phyloP scores from a whole-genome alignment of 2,888 invertebrate genomes.

The Fissipunctia ypsillon region DNA sequence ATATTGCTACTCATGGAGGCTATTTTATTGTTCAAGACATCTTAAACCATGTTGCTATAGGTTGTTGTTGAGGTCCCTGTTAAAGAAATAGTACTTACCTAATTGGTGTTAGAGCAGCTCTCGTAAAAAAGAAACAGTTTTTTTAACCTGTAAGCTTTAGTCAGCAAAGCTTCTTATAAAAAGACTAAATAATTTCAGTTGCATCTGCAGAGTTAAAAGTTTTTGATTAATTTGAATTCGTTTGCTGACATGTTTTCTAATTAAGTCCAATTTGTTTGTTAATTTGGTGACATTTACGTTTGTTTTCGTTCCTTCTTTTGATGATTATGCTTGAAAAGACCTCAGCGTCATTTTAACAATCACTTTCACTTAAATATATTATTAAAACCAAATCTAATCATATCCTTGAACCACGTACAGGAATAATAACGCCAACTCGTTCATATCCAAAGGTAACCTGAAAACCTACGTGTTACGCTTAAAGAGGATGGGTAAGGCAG shows the following conservation, averaged over 20 bases:
- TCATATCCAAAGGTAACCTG: conserved; percentile 2
- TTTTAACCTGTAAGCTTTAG: background rate
- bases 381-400: background rate
- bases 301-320: background rate
- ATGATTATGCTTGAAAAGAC: background rate
- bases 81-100: too few species aligned
- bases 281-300: too few species aligned
- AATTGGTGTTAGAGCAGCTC: background rate
- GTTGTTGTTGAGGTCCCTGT: background rate
- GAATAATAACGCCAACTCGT: conserved; percentile 5
- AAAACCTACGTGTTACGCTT: conserved; percentile 31
- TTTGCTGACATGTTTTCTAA: background rate
- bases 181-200: background rate
- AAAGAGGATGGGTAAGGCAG: background rate
- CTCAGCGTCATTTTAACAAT: background rate
- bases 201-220: too few species aligned
- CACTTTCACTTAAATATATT: background rate
- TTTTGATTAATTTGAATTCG: background rate
- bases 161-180: background rate
- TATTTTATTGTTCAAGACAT: background rate
- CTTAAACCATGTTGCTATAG: background rate
- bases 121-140: background rate
- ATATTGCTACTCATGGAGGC: background rate
- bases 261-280: background rate
- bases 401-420: background rate